phyloP scores from a whole-genome alignment of 2,113 vertebrate species.

The Nannobrachium achirus region DNA sequence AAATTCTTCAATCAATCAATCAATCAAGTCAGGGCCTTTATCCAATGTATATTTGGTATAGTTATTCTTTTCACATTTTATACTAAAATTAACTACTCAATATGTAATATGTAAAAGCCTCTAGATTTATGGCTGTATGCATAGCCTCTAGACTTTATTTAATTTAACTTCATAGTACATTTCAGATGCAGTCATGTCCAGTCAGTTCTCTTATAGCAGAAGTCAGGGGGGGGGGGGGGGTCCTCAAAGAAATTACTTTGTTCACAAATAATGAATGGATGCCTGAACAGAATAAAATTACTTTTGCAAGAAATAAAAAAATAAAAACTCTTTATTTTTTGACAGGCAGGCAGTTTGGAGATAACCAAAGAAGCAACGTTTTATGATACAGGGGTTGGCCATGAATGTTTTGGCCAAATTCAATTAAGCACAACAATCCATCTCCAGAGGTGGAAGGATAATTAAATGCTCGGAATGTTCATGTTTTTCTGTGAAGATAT shows the following conservation, averaged over 20 bases:
- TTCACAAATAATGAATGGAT: background rate
- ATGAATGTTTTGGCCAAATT: conserved; percentile 34
- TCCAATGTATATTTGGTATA: too few relatives aligned
- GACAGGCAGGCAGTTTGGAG: conserved; percentile 16
- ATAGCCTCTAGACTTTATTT: too few relatives aligned
- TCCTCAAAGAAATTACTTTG: background rate
- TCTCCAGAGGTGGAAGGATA: conserved; percentile 52
- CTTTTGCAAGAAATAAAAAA: too few relatives aligned
- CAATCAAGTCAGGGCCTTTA: too few relatives aligned
- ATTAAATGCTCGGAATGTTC: conserved; percentile 62
- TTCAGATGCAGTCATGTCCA: background rate
- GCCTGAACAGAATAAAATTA: conserved; percentile 1
- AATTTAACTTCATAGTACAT: too few relatives aligned
- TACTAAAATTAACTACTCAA: background rate
- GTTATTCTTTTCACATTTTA: too few relatives aligned
- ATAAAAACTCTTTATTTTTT: too few relatives aligned
- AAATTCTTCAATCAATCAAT: too few relatives aligned
- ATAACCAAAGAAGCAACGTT: conserved; percentile 26
- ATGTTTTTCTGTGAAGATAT: conserved; percentile 41
- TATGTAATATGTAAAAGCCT: too few relatives aligned
- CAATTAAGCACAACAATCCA: conserved; percentile 52
- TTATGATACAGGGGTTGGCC: conserved; percentile 35
- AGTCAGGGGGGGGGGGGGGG: background rate
- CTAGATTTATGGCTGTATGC: too few relatives aligned
- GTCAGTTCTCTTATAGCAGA: background rate